Conservation (phyloP, 1,140 invertebrate genomes). For the Ditylenchus dipsaci region DNA sequence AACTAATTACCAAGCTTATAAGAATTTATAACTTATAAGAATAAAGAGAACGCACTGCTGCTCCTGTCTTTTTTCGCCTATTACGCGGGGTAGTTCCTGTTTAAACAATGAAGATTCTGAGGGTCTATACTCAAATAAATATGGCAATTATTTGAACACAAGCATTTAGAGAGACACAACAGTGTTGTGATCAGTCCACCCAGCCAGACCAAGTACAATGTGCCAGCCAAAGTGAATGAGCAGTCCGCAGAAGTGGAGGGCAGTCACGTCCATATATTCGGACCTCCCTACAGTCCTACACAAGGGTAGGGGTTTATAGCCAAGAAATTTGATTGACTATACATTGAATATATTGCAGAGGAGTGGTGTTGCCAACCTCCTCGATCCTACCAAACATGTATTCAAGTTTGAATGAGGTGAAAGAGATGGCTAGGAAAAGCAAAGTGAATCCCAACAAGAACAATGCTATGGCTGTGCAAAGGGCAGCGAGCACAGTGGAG, state of each 20-base stretch:
- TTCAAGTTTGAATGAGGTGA: not conserved
- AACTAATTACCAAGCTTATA: too few relatives aligned
- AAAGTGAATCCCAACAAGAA: not conserved
- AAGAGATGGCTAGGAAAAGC: not conserved
- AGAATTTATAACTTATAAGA: too few relatives aligned
- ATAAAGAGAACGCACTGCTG: too few relatives aligned
- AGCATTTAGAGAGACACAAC: too few relatives aligned
- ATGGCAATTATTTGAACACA: too few relatives aligned
- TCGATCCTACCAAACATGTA: not conserved
- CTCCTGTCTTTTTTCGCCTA: too few relatives aligned
- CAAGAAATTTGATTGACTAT: not conserved
- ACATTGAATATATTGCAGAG: not conserved
- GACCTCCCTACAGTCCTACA: not conserved
- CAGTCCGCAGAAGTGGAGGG: not conserved
- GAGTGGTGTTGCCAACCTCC: too few relatives aligned
- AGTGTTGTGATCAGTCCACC: not conserved
- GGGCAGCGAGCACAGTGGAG: slow-evolving; percentile 1
- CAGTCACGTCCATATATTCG: slow-evolving; percentile 2
- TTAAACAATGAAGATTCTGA: too few relatives aligned
- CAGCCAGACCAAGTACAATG: not conserved
- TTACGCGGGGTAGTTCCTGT: too few relatives aligned
- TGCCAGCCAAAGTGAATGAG: not conserved
- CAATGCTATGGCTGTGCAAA: not conserved
- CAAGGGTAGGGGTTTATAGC: not conserved
- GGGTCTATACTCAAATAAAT: too few relatives aligned